Percentiles rank a stretch among this genome's conserved stretches.
Conservation (phyloP, 2,888 invertebrate genomes). For the Exocentrus adspersus region DNA sequence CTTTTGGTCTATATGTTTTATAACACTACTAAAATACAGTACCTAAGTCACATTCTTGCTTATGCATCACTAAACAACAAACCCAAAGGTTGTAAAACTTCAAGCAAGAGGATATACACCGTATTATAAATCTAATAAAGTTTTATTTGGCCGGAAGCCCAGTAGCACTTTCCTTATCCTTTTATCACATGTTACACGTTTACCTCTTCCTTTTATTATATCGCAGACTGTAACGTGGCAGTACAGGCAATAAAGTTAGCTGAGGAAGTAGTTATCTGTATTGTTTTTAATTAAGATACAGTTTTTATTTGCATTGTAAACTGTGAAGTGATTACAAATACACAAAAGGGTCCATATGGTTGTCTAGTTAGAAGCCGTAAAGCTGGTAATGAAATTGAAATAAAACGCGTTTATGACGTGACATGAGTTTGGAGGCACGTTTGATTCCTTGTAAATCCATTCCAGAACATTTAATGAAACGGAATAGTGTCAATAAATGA, state of each 20-base stretch:
- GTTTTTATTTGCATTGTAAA: conserved; percentile 11
- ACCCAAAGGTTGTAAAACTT: not conserved
- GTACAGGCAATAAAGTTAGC: not conserved
- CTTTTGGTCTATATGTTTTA: no score
- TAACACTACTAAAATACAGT: no score
- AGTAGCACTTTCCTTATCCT: conserved; percentile 31
- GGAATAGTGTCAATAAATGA: no score
- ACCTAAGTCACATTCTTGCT: no score
- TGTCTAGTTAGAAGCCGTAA: not conserved
- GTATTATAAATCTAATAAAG: conserved; percentile 10
- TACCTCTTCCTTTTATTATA: conserved; percentile 1
- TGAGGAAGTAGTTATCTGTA: conserved; percentile 15
- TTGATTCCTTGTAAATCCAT: not conserved
- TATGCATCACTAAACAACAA: not conserved
- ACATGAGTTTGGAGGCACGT: not conserved
- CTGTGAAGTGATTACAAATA: conserved; percentile 6
- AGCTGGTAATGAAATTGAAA: not conserved
- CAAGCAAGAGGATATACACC: not conserved
- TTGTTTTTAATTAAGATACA: conserved; percentile 13
- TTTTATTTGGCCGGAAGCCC: conserved; percentile 31
- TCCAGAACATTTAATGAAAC: no score
- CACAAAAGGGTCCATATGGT: conserved; percentile 15
- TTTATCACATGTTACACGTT: not conserved
- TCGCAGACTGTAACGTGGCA: not conserved
- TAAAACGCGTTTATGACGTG: not conserved